Percentiles rank a stretch among this genome's conserved stretches.
Conservation (phyloP, 2,113 vertebrate genomes). For the Podarcis raffonei region DNA sequence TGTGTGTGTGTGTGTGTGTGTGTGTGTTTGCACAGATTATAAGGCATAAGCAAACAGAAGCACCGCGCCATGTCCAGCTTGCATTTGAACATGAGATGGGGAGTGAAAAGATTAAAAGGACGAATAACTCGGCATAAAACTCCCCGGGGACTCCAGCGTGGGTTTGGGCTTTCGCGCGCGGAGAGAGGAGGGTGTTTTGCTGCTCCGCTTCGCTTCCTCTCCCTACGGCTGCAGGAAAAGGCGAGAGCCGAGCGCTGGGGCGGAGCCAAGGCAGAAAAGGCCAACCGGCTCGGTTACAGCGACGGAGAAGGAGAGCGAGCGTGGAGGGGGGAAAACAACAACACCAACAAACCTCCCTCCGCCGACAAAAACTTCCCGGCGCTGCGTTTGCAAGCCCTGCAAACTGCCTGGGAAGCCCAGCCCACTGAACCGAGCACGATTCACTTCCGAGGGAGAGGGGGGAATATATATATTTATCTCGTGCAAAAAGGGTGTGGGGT, state of each 20-base stretch:
- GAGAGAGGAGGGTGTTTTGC: not conserved
- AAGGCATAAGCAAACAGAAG: too few species aligned
- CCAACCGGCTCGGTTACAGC: not conserved
- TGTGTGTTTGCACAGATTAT: too few species aligned
- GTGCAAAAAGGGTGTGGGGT: too few species aligned
- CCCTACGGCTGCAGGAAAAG: not conserved
- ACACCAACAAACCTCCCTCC: not conserved
- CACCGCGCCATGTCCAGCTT: too few species aligned
- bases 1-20: too few species aligned
- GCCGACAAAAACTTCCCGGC: too few species aligned
- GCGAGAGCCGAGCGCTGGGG: not conserved
- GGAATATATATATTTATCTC: too few species aligned
- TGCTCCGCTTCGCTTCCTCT: not conserved
- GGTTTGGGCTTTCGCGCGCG: too few species aligned
- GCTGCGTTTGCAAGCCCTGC: not conserved
- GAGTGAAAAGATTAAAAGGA: too few species aligned
- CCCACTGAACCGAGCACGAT: not conserved
- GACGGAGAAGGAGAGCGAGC: not conserved
- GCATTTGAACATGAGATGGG: not conserved
- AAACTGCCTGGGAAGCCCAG: not conserved
- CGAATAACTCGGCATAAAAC: too few species aligned
- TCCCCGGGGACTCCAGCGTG: too few species aligned
- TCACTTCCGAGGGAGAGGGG: too few species aligned
- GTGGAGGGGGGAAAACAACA: not conserved
- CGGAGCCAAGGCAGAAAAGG: conserved; percentile 3